A percentile compares a stretch with the other conserved stretches of the same genome.
phyloP scores from a whole-genome alignment of 2,113 vertebrate species.

The Festucalex cinctus region DNA sequence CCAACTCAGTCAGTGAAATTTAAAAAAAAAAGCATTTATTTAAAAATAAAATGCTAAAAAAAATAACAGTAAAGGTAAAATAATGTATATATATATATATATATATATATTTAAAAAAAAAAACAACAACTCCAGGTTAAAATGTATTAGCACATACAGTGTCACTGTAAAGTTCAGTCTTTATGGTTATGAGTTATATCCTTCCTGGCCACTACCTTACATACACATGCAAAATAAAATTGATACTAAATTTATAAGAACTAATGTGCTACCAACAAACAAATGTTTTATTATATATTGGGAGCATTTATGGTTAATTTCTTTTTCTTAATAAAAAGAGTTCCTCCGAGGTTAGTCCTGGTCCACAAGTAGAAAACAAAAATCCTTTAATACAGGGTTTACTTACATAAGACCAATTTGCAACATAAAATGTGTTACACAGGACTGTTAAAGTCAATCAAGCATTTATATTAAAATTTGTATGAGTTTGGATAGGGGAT shows the following conservation, averaged over 20 bases:
- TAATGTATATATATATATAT: too few relatives aligned
- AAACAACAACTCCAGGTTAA: background rate
- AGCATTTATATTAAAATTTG: background rate
- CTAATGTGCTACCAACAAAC: background rate
- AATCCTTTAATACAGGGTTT: background rate
- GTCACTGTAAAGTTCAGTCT: background rate
- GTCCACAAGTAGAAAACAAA: background rate
- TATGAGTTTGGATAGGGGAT: background rate
- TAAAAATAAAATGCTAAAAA: background rate
- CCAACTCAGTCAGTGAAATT: background rate
- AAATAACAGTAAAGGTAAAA: background rate
- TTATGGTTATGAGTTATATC: background rate
- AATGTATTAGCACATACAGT: background rate
- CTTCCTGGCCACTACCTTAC: background rate
- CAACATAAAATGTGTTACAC: background rate
- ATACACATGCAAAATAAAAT: background rate
- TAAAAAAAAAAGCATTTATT: background rate
- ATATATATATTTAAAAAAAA: too few relatives aligned
- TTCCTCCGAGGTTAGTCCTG: background rate
- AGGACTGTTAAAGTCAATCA: background rate
- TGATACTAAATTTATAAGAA: background rate
- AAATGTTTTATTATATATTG: background rate
- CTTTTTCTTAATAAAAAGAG: background rate
- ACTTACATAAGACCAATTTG: background rate
- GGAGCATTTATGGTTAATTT: background rate